These are phyloP conservation scores for Habrosyne pyritoides DNA, from an alignment of 2,888 invertebrate species.

Conservation along the genomic window DNA sequence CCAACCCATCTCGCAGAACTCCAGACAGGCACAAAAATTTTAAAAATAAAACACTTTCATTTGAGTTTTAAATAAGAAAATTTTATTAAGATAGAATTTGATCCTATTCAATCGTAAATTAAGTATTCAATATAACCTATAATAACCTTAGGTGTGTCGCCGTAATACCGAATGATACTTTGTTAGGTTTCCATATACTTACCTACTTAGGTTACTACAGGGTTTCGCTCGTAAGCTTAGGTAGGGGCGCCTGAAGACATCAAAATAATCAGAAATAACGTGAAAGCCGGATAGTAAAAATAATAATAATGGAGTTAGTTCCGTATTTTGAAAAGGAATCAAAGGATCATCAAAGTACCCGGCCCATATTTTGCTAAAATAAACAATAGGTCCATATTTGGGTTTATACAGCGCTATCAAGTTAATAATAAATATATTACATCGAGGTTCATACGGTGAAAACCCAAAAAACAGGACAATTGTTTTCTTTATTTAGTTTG, in stretches of 20 bases:
- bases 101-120: no score
- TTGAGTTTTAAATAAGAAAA: constrained; percentile 9
- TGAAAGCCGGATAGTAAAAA: background rate
- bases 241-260: constrained; percentile 14
- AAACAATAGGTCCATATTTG: background rate
- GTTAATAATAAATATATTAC: background rate
- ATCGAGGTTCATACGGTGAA: background rate
- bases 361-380: background rate
- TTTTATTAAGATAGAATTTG: constrained; percentile 12
- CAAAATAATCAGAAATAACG: constrained; percentile 20
- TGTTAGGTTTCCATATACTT: background rate
- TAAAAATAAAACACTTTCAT: background rate
- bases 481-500: background rate
- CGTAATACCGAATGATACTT: background rate
- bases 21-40: constrained; percentile 9
- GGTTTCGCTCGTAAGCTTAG: constrained; percentile 17
- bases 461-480: background rate
- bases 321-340: background rate
- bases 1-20: constrained; percentile 16
- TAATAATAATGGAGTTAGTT: background rate
- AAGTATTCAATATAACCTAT: no score
- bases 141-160: background rate
- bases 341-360: background rate
- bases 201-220: background rate
- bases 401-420: background rate